Evolutionary conservation across 1,140 invertebrate species (phyloP).

Genomic region (Drosophila leontia): DNA sequence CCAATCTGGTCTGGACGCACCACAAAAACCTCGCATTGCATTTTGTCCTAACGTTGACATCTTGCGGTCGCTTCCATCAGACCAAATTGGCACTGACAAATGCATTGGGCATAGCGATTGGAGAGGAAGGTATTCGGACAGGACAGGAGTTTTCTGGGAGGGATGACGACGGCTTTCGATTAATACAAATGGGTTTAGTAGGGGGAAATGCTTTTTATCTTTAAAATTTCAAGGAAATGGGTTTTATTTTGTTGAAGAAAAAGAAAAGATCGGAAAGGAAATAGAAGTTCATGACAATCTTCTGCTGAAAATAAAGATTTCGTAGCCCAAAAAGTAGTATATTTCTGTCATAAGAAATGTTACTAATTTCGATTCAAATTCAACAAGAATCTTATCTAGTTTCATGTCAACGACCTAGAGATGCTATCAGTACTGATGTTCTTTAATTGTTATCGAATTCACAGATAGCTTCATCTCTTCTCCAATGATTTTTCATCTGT

Average conservation of each 20-base stretch:
- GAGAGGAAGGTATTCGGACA: conserved; percentile 17
- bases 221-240: not conserved
- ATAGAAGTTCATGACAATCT: not conserved
- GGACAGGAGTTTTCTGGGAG: conserved; percentile 12
- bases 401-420: not conserved
- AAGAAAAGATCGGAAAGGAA: too few relatives aligned
- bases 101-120: conserved; percentile 54
- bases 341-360: not conserved
- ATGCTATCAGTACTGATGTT: conserved; percentile 18
- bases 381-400: not conserved
- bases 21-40: conserved; percentile 73
- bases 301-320: not conserved
- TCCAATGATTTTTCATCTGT: conserved; percentile 3
- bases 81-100: conserved; percentile 69
- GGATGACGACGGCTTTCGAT: not conserved
- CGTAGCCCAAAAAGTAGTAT: not conserved
- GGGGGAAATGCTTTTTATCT: not conserved
- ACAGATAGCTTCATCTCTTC: not conserved
- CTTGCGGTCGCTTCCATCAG: conserved; percentile 48
- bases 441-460: conserved; percentile 2
- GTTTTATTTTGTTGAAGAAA: too few relatives aligned
- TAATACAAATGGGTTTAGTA: not conserved
- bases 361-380: not conserved
- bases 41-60: conserved; percentile 79
- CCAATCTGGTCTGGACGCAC: conserved; percentile 63